Evolutionary conservation across 37 sponge, comb jelly and placozoan species (phyloP).

Genomic region (Ianthella basta): DNA sequence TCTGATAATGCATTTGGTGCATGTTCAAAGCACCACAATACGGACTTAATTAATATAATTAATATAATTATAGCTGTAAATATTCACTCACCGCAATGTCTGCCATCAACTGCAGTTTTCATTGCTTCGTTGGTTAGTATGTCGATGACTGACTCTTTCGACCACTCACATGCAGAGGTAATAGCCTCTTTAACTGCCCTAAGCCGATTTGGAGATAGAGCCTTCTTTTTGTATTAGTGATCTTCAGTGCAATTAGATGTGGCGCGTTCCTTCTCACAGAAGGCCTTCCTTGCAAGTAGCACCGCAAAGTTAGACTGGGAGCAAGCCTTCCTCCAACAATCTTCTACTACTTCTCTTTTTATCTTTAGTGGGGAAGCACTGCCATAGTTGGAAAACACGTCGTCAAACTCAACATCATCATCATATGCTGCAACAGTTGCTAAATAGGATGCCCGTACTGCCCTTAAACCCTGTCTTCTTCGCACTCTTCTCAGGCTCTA

Average conservation of each 20-base stretch:
- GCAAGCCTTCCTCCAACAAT: conserved; percentile 14
- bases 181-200: conserved; percentile 6
- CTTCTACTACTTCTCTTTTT: neutral
- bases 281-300: conserved; percentile 12
- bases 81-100: too few species aligned
- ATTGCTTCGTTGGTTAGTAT: too few species aligned
- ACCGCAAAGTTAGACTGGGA: conserved; percentile 14
- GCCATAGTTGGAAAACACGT: conserved; percentile 1
- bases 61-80: too few species aligned
- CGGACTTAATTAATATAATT: too few species aligned
- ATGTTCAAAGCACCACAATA: too few species aligned
- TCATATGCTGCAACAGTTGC: neutral
- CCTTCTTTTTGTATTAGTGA: neutral
- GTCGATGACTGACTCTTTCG: too few species aligned
- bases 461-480: too few species aligned
- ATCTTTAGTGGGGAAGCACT: conserved; percentile 17
- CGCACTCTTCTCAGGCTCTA: too few species aligned
- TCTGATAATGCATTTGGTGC: too few species aligned
- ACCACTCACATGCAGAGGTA: neutral
- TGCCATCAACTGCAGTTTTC: too few species aligned
- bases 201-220: neutral
- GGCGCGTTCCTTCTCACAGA: conserved; percentile 9
- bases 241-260: conserved; percentile 1
- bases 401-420: conserved; percentile 3
- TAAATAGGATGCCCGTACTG: too few species aligned